These are phyloP conservation scores for Prietella phreatophila DNA, from an alignment of 2,113 vertebrate genomes.

Conservation along the genomic window DNA sequence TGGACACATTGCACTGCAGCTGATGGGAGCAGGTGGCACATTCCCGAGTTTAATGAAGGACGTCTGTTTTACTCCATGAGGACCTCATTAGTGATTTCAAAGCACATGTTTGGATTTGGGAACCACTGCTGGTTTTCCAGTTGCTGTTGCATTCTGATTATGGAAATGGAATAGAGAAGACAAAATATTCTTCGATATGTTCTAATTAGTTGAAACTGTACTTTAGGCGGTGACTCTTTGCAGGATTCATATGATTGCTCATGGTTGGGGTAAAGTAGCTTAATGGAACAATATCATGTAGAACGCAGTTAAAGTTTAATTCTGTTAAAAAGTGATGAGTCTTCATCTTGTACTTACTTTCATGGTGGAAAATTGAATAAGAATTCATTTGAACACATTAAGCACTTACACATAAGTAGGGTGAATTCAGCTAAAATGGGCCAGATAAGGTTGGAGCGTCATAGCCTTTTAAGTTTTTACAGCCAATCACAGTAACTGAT, in stretches of 20 bases:
- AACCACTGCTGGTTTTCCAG: background rate
- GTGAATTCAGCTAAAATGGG: too few species aligned
- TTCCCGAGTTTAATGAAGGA: background rate
- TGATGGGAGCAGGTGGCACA: conserved; percentile 6
- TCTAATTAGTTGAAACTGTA: background rate
- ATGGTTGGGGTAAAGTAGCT: background rate
- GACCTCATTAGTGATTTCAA: background rate
- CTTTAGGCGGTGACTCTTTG: too few species aligned
- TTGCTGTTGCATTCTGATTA: background rate
- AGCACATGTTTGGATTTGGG: background rate
- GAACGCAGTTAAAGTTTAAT: background rate
- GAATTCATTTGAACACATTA: background rate
- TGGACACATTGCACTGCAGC: background rate
- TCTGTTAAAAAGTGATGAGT: background rate
- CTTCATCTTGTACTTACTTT: background rate
- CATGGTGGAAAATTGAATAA: background rate
- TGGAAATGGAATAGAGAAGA: too few species aligned
- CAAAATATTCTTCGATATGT: background rate
- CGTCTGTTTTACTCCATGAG: background rate
- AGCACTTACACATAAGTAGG: background rate
- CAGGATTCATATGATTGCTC: background rate
- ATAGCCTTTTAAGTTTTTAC: too few species aligned
- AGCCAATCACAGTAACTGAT: too few species aligned
- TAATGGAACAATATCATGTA: background rate
- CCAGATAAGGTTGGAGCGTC: too few species aligned